Base-by-base conservation (phyloP, 2,888 invertebrate species). In the Plusia festucae region DNA sequence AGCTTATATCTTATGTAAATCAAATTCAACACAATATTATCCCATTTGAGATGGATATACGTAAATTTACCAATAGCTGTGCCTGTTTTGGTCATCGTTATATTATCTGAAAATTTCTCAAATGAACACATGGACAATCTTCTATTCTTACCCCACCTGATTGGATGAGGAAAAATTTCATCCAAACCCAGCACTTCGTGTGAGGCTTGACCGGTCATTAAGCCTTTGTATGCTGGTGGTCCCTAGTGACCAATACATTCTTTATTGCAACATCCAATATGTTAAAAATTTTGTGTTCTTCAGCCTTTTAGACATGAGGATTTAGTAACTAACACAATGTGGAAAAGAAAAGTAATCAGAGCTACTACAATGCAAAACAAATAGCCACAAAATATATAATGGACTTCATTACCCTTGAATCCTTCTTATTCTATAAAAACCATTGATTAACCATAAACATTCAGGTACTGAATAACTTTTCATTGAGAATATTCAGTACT, bases 381-480 rank as follows among this genome's bases (percentile, higher is more conserved):
- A 9, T 18, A 46, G 18, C 11, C 4, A 20, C 46, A 49, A 20
- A 20, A 11, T 20, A 2, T 5, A n/a, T 40, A 40, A n/a, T n/a
- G 0, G 6, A 18, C 3, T 18, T 7, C 18, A 20, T 20, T 16
- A 20, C 8, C 46, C 46, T 18, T 18, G 11, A n/a, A n/a, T 40
- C 40, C 15, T 5, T 34, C 34, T 15, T 40, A 40, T 40, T 40
- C 40, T 40, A 40, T n/a, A 40, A 40, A 40, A 40, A 20, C 46
- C 20, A 49, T 49, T 49, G 46, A 49, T 20, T 49, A 20, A 18
- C 18, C 46, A 49, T 18, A 49, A 20, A 49, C 11, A 49, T 49
- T 9, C 11, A 49, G 18, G 18, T 2, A 20, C 46, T 49, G 46
- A 20, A 49, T 49, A 20, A 49, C 46, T 11, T 46, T 49, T 20